Base-by-base conservation (phyloP, 2,113 vertebrate species). In the Tupaia chinensis region DNA sequence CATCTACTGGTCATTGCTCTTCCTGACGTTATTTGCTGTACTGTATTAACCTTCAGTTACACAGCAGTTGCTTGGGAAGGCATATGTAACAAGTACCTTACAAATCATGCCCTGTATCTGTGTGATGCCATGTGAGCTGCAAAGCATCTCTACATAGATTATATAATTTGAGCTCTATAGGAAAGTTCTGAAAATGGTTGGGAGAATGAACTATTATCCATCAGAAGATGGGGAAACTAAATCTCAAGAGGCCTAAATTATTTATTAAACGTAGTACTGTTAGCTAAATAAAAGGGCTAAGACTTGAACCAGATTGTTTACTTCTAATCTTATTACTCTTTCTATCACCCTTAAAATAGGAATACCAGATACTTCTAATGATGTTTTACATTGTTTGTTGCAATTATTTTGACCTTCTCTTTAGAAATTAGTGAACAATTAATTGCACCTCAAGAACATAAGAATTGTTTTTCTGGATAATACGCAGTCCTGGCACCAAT, bases 1-100 rank as follows among this genome's bases (percentile, higher is more conserved):
- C 44, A 89, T 86, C 76, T 92, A 92, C 92, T 89, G 89, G 89
- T 89, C 89, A 91, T 60, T 34, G 10, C 68, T 95, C 44, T 92
- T 77, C 69, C 92, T 96, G 87, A 96, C 90, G 81, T 90, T 89
- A 69, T 73, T 86, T 93, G 82, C 66, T 95, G 86, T 84, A 25
- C 72, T 87, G 60, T 87, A 83, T 15, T 87, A 81, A 3, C 91
- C 96, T 79, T 84, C 95, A 97, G 84, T 95, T 87, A 83, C 87
- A 91, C 79, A 72, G 72, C 70, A 91, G 82, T 87, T 96, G 72
- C 66, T 65, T 93, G 72, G 76, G 85, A 97, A 65, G 76, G 76
- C 56, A 69, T 68, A 83, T 87, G 65, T 86, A 94, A 90, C 80
- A 92, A 94, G 80, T 89, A 79, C 80, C 60, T 91, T 78, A 87